Evolutionary conservation across 2,113 vertebrate species (phyloP).

Genomic region (Seriola rivoliana): DNA sequence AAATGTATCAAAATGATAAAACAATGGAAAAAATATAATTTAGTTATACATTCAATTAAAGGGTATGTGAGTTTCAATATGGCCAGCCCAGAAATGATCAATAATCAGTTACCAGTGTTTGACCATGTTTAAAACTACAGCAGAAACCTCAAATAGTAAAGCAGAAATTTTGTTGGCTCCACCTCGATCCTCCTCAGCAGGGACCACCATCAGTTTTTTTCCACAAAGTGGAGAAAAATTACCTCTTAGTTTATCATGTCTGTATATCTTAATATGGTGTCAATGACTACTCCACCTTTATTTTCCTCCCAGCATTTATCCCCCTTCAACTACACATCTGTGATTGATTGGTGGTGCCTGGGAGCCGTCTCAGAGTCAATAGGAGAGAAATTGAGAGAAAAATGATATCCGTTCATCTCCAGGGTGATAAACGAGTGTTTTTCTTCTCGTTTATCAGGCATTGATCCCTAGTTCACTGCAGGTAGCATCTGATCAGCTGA

Average conservation of each 20-base stretch:
- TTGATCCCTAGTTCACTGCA: conserved; percentile 79
- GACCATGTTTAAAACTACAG: background rate
- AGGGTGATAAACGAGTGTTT: conserved; percentile 84
- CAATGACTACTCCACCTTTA: conserved; percentile 68
- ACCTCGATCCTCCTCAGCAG: background rate
- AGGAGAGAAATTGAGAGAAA: conserved; percentile 82
- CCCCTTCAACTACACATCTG: conserved; percentile 72
- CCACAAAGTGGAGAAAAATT: conserved; percentile 29
- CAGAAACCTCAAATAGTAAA: background rate
- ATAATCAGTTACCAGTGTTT: background rate
- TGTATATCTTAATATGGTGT: conserved; percentile 66
- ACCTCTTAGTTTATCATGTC: conserved; percentile 45
- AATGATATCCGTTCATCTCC: conserved; percentile 82
- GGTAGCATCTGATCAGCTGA: conserved; percentile 83
- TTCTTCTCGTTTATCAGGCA: conserved; percentile 83
- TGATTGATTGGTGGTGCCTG: conserved; percentile 78
- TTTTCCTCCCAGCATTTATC: conserved; percentile 64
- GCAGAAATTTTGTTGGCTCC: background rate
- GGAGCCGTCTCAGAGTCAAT: conserved; percentile 75
- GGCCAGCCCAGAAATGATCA: background rate
- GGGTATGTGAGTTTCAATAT: background rate
- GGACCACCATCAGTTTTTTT: background rate
- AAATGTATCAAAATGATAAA: background rate
- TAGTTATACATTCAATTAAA: background rate
- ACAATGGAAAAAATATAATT: background rate